Conservation (phyloP, 2,888 invertebrate species). For the Tipula vernalis region DNA sequence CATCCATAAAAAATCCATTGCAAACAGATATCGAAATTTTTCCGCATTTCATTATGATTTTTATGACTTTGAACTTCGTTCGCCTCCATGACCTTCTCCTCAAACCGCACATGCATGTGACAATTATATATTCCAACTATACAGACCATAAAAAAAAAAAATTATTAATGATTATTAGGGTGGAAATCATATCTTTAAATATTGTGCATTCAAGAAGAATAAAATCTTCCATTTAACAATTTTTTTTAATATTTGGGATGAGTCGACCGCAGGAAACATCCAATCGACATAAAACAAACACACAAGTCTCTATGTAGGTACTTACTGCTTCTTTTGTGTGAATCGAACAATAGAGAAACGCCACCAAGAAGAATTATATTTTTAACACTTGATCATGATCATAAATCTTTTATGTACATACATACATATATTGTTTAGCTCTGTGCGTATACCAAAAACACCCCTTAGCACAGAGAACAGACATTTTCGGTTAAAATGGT, state of each 20-base stretch:
- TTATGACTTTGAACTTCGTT: background rate
- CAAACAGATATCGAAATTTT: background rate
- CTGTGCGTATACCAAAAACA: background rate
- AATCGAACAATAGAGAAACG: background rate
- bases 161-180: background rate
- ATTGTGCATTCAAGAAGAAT: background rate
- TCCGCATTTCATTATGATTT: background rate
- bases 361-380: background rate
- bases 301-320: background rate
- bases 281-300: background rate
- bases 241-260: background rate
- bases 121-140: background rate
- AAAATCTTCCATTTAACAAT: background rate
- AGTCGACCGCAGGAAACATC: background rate
- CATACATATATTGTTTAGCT: background rate
- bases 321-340: background rate
- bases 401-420: background rate
- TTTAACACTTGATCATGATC: conserved; percentile 4
- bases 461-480: background rate
- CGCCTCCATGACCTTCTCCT: background rate
- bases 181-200: background rate
- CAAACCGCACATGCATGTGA: background rate
- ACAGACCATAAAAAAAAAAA: background rate
- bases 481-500: background rate
- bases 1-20: background rate